Evolutionary conservation across 2,888 invertebrate species (phyloP).

Genomic region (Sycophila texana): DNA sequence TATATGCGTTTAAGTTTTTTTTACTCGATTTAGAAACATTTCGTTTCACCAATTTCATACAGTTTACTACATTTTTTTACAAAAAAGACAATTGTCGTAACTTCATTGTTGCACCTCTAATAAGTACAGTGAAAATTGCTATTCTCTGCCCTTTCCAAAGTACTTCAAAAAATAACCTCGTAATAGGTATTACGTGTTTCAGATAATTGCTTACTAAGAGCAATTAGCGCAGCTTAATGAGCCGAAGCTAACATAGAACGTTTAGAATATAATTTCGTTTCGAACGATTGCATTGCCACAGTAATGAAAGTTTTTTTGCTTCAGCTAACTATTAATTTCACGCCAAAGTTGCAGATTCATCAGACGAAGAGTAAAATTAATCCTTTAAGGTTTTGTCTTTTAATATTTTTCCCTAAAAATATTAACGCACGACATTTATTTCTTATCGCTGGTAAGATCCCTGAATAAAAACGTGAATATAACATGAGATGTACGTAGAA

Average conservation of each 20-base stretch:
- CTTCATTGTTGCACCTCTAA: slow-evolving; percentile 4
- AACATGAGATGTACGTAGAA: too few relatives aligned
- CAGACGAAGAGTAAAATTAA: too few relatives aligned
- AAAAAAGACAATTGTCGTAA: not conserved
- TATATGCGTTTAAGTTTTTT: too few relatives aligned
- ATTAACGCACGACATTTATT: too few relatives aligned
- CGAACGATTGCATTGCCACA: not conserved
- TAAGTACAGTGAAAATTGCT: not conserved
- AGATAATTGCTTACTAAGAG: slow-evolving; percentile 15
- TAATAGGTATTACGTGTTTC: slow-evolving; percentile 18
- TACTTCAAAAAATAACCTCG: slow-evolving; percentile 8
- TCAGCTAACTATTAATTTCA: too few relatives aligned
- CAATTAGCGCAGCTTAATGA: slow-evolving; percentile 33
- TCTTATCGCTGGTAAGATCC: too few relatives aligned
- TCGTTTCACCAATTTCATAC: too few relatives aligned
- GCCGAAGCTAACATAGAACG: not conserved
- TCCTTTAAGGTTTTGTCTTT: too few relatives aligned
- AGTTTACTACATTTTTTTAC: not conserved
- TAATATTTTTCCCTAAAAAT: too few relatives aligned
- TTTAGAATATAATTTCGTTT: slow-evolving; percentile 5
- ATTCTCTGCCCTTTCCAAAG: not conserved
- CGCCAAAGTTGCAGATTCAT: too few relatives aligned
- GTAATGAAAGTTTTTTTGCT: not conserved
- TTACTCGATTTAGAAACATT: too few relatives aligned
- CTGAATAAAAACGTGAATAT: too few relatives aligned